Conservation (phyloP, 1,140 invertebrate species). For the Oppia nitens region DNA sequence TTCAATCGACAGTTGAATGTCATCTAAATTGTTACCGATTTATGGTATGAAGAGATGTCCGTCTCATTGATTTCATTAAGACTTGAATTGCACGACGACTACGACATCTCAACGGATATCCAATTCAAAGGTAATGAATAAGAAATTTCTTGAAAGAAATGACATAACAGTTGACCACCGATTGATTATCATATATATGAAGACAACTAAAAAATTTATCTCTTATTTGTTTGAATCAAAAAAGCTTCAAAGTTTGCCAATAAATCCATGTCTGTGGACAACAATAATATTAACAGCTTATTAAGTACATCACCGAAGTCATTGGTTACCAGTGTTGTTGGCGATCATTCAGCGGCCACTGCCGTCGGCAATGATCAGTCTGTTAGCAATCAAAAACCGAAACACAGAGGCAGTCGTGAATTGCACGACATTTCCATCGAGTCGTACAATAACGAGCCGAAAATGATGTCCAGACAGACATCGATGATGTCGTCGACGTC, state of each 20-base stretch:
- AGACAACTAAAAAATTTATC: too few species aligned
- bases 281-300: too few species aligned
- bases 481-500: not conserved
- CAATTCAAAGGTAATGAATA: not conserved
- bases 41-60: not conserved
- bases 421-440: slow-evolving; percentile 43
- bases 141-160: too few species aligned
- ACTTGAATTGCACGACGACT: not conserved
- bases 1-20: too few species aligned
- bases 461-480: not conserved
- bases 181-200: too few species aligned
- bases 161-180: too few species aligned
- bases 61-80: not conserved
- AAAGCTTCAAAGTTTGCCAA: not conserved
- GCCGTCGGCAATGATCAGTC: not conserved
- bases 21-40: too few species aligned
- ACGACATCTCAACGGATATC: not conserved
- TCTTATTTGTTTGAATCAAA: not conserved
- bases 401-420: slow-evolving; percentile 36
- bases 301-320: not conserved
- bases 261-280: not conserved
- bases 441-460: slow-evolving; percentile 28
- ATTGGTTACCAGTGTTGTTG: not conserved
- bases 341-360: not conserved
- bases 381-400: slow-evolving; percentile 4